Base-by-base conservation (phyloP, 1,140 invertebrate genomes). In the Cotesia glomerata region DNA sequence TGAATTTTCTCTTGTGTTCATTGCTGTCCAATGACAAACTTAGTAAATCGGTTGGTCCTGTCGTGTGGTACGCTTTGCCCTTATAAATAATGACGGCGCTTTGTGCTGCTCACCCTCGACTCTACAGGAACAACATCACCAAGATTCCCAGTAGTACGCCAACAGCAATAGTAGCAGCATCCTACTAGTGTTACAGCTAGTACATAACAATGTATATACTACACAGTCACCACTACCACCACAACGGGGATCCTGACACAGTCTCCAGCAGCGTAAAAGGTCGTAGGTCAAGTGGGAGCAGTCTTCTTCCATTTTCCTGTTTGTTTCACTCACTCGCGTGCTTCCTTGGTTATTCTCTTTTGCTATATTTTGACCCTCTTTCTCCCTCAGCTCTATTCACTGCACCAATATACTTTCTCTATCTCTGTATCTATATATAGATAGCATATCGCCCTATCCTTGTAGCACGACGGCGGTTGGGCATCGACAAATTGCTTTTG, bases 401-500 rank as follows among this genome's bases (percentile, higher is more conserved):
- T 9, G 16, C 32, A 34, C n/a, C 7, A 45, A 11, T 45, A 45
- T 45, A 45, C 7, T 11, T 45, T 9, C 11, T 9, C 39, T 9
- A 4, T 35, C 32, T 64, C 35, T 64, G 4, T 26, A 9, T 26
- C 18, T 61, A 0, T 35, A 3, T 36, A 64, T 64, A 45, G 7
- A 45, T 45, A 45, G 7, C 39, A 45, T 11, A 45, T 45, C 39
- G 39, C 11, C 39, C 39, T 45, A 45, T 45, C 11, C 39, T 11
- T 45, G 39, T 45, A 45, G 11, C 39, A 9, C 39, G 39, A 45
- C 49, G 52, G 65, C 9, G 65, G 65, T 54, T 68, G 66, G 51
- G 51, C 45, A 58, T 68, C 66, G 66, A 68, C 66, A 68, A 68
- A 68, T 68, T 68, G 66, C 66, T 68, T 68, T 58, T 16, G 26